phyloP scores from a whole-genome alignment of 2,113 vertebrate genomes.

The Pedetes capensis region DNA sequence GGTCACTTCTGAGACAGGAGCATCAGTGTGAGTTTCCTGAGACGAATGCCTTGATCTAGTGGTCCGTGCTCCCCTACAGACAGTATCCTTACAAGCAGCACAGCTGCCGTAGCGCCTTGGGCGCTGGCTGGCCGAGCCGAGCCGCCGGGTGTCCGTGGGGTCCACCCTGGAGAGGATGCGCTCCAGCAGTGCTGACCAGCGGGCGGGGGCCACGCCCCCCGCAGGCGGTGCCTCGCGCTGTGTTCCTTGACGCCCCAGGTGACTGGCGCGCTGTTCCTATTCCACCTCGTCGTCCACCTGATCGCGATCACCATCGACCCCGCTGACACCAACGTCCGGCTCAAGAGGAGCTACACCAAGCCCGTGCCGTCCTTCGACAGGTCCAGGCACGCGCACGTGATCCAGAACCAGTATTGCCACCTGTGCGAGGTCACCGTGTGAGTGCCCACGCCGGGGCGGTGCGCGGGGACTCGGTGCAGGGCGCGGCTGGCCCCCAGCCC shows the following conservation, averaged over 20 bases:
- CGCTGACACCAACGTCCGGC: slow-evolving; percentile 79
- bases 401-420: slow-evolving; percentile 85
- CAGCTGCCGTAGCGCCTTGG: too few species aligned
- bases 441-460: slow-evolving; percentile 66
- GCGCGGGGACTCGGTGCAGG: not conserved
- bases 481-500: not conserved
- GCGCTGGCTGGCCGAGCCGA: too few species aligned
- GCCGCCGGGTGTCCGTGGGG: not conserved
- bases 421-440: slow-evolving; percentile 85
- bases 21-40: too few species aligned
- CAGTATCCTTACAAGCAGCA: too few species aligned
- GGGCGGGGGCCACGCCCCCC: too few species aligned
- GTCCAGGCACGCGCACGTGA: slow-evolving; percentile 82
- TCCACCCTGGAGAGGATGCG: not conserved
- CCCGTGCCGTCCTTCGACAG: slow-evolving; percentile 82
- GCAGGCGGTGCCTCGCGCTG: not conserved
- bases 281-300: slow-evolving; percentile 81
- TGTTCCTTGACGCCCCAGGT: slow-evolving; percentile 82
- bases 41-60: too few species aligned
- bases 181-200: not conserved
- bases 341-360: slow-evolving; percentile 79
- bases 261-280: slow-evolving; percentile 69
- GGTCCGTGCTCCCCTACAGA: too few species aligned
- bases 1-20: too few species aligned
- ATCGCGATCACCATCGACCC: slow-evolving; percentile 82